Evolutionary conservation across 2,113 vertebrate species (phyloP).

Genomic region (Sylvietta virens): DNA sequence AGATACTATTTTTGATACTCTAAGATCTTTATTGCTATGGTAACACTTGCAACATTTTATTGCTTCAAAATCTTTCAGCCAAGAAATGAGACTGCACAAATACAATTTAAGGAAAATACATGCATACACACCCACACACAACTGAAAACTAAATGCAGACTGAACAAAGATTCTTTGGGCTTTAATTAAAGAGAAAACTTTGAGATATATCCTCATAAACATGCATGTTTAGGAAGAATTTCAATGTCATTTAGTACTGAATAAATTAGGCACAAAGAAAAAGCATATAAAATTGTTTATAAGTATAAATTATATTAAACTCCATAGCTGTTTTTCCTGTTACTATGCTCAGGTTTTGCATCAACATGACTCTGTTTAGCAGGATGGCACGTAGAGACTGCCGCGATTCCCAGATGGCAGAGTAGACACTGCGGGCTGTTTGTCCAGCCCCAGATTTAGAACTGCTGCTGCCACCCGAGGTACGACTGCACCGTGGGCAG

Average conservation of each 20-base stretch:
- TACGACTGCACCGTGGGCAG: rapidly evolving
- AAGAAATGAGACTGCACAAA: conserved; percentile 1
- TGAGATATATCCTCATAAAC: background rate
- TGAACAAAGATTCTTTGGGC: background rate
- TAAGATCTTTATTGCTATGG: conserved; percentile 30
- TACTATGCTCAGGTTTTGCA: background rate
- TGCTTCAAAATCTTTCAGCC: background rate
- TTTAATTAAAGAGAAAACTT: background rate
- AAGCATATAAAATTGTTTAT: background rate
- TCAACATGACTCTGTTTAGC: rapidly evolving
- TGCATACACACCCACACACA: background rate
- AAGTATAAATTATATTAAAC: background rate
- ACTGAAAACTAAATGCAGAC: background rate
- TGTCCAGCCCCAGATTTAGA: background rate
- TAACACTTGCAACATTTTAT: conserved; percentile 9
- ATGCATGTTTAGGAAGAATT: background rate
- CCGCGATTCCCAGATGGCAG: rapidly evolving
- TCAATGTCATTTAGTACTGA: background rate
- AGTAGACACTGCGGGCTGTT: background rate
- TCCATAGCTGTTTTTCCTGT: background rate
- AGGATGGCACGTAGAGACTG: background rate
- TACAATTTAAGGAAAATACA: background rate
- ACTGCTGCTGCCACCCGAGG: rapidly evolving
- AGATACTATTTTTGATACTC: background rate
- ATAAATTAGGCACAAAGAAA: background rate